A percentile compares a stretch with the other conserved stretches of the same genome.
phyloP scores from a whole-genome alignment of 1,140 invertebrate genomes.

The Octopus sinensis region DNA sequence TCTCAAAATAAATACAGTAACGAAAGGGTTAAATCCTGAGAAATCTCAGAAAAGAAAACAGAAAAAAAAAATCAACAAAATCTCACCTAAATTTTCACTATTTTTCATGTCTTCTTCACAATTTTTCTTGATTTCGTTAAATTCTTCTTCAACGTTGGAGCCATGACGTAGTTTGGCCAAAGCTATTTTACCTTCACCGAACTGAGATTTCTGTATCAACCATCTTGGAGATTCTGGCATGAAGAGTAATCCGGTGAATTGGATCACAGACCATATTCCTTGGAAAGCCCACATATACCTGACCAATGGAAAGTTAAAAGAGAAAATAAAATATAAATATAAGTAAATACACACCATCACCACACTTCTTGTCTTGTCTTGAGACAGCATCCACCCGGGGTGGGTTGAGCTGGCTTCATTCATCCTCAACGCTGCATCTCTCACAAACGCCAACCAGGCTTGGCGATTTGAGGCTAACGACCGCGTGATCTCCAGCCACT shows the following conservation, averaged over 20 bases:
- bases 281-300: constrained; percentile 64
- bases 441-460: no score
- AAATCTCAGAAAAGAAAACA: no score
- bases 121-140: constrained; percentile 35
- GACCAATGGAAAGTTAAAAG: not conserved
- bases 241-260: constrained; percentile 63
- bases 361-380: no score
- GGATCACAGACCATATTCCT: constrained; percentile 61
- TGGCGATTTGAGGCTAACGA: no score
- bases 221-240: constrained; percentile 65
- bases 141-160: constrained; percentile 23
- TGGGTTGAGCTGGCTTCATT: no score
- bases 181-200: constrained; percentile 50
- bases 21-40: no score
- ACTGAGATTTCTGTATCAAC: constrained; percentile 53
- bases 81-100: not conserved
- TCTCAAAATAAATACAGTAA: no score
- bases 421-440: no score
- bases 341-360: no score
- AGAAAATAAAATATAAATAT: no score
- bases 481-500: no score
- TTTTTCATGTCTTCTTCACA: constrained; percentile 30
- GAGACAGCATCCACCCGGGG: no score
- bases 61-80: not conserved
- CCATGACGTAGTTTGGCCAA: constrained; percentile 46